Conservation (phyloP, 2,888 invertebrate genomes). For the Pseudeuparius sepicola region DNA sequence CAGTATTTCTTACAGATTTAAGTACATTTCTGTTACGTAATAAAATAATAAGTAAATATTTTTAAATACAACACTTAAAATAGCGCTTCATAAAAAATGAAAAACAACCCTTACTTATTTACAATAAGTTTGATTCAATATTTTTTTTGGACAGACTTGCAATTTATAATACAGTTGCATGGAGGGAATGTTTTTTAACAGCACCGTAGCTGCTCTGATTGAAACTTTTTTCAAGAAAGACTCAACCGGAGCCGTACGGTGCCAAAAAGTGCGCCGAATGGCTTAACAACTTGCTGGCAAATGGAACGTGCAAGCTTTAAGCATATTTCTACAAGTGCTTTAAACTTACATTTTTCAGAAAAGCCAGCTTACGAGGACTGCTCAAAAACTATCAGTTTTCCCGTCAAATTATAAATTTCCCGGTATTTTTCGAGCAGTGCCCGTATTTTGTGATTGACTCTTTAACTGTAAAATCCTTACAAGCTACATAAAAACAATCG, state of each 20-base stretch:
- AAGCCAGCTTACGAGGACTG: conserved; percentile 23
- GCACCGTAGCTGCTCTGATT: conserved; percentile 22
- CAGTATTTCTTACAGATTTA: conserved; percentile 40
- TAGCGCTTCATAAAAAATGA: conserved; percentile 36
- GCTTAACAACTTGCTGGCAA: conserved; percentile 33
- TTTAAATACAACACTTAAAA: conserved; percentile 33
- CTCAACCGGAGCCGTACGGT: too few species aligned
- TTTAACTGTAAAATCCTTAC: too few species aligned
- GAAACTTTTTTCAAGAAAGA: conserved; percentile 6
- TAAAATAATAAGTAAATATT: conserved; percentile 38
- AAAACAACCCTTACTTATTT: conserved; percentile 37
- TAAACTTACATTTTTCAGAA: conserved; percentile 30
- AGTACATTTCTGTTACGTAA: conserved; percentile 38
- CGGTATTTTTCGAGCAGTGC: too few species aligned
- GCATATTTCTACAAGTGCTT: conserved; percentile 28
- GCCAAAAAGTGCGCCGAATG: conserved; percentile 32
- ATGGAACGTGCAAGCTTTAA: too few species aligned
- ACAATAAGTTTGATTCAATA: conserved; percentile 42
- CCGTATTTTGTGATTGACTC: too few species aligned
- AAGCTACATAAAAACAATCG: too few species aligned
- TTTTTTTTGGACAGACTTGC: conserved; percentile 40
- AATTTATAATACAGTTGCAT: conserved; percentile 39
- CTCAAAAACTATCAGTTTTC: too few species aligned
- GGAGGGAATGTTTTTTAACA: conserved; percentile 39
- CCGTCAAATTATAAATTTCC: too few species aligned